Percentiles rank a stretch among this genome's conserved stretches.
Conservation (phyloP, 2,113 vertebrate genomes). For the Euleptes europaea region DNA sequence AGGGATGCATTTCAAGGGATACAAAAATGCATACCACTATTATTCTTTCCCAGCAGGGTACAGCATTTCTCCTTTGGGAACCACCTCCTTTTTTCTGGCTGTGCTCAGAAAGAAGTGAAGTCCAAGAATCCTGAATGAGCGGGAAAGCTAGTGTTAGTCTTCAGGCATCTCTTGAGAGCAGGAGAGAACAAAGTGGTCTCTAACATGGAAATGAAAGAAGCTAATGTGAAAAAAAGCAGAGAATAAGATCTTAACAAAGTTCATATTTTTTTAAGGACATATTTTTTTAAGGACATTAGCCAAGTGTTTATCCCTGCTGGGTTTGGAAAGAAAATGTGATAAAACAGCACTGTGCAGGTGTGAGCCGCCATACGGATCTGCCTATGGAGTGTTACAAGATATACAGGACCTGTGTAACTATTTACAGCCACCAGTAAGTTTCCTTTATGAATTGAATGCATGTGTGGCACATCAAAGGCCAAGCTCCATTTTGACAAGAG, state of each 20-base stretch:
- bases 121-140: neutral
- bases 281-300: neutral
- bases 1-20: neutral
- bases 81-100: neutral
- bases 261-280: no score
- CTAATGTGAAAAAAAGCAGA: neutral
- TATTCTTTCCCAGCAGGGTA: neutral
- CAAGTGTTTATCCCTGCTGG: neutral
- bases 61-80: neutral
- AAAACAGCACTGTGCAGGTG: neutral
- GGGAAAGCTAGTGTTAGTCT: neutral
- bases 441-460: neutral
- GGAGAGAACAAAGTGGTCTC: neutral
- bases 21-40: neutral
- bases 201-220: neutral
- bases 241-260: neutral
- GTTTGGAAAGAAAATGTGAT: slow-evolving; percentile 1
- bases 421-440: neutral
- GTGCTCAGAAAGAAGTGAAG: neutral
- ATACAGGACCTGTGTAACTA: neutral
- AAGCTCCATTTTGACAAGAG: neutral
- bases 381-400: neutral
- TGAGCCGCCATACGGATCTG: neutral
- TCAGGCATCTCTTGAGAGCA: neutral
- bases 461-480: neutral